Base-by-base conservation (phyloP, 2,888 invertebrate species). In the Ophion ventricosus region DNA sequence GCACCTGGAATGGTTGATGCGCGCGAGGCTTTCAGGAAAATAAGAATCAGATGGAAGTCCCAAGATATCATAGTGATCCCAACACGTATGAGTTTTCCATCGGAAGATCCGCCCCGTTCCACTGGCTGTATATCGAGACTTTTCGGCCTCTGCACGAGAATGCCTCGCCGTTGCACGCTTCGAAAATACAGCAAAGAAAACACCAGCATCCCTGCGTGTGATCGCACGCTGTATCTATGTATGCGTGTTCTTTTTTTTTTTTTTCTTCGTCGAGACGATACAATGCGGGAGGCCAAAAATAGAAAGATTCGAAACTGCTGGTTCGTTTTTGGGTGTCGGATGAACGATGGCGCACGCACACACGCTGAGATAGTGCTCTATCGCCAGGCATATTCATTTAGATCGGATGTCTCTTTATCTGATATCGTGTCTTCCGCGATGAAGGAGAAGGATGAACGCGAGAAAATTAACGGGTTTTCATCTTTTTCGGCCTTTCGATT, bases 41-140 rank as follows among this genome's bases (percentile, higher is more conserved):
- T 26, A 64, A 35, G 40, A 54, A 57, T 81, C 74, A 69, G 69
- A 79, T 66, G 75, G 72, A 79, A 79, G 78, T 73, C 78, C 70
- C 20, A 25, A 78, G 78, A 78, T 81, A 84, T 75, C 70, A 61
- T 49, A 26, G 11, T 57, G 63, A 77, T 26, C 63, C 43, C 49
- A 61, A 40, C 49, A 61, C 54, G 77, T 84, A 81, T 73, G 84
- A 61, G 78, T 78, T 84, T 84, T 81, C 78, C 84, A 84, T 81
- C 81, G 70, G 75, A 66, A 64, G 66, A 81, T 84, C 64, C 70
- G 61, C 75, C 78, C 73, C n/a, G n/a, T 78, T 63, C 57, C 43
- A n/a, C 10, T 54, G 73, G 61, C 26, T 49, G 5, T 57, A 72
- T 40, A 61, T 59, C 59, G 70, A 66, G 70, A 70, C 75, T 56